Evolutionary conservation across 2,113 vertebrate genomes (phyloP).

Genomic region (Neolamprologus toae): DNA sequence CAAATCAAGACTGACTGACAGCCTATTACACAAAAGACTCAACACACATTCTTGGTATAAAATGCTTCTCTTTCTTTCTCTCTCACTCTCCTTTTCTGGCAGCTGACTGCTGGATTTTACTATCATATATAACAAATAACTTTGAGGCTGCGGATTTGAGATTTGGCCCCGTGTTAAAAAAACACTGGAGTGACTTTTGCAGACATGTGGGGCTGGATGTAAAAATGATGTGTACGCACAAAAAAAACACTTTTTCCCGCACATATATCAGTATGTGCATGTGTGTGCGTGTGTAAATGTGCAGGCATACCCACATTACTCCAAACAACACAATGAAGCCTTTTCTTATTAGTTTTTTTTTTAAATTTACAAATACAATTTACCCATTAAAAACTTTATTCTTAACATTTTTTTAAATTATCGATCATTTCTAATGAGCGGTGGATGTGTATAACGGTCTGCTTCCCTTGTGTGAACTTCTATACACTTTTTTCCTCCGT

Average conservation of each 20-base stretch:
- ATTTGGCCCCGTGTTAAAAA: neutral
- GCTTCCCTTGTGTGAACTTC: neutral
- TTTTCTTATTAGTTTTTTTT: neutral
- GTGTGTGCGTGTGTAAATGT: neutral
- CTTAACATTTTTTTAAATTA: neutral
- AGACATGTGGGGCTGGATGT: neutral
- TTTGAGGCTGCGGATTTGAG: neutral
- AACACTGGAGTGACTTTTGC: neutral
- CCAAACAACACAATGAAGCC: neutral
- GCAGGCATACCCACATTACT: neutral
- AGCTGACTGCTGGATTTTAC: neutral
- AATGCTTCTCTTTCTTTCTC: neutral
- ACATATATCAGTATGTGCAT: neutral
- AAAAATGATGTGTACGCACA: neutral
- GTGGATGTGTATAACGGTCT: neutral
- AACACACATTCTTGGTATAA: neutral
- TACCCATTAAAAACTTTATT: neutral
- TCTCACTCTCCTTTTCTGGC: neutral
- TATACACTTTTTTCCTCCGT: neutral
- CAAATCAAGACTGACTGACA: constrained; percentile 27
- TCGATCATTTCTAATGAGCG: neutral
- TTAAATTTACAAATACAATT: neutral
- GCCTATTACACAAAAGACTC: neutral
- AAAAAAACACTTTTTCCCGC: neutral
- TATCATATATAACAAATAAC: neutral